Evolutionary conservation across 1,140 invertebrate genomes (phyloP), one percentile per base, ranked within the genome.

Genomic region (Drosophila hydei): DNA sequence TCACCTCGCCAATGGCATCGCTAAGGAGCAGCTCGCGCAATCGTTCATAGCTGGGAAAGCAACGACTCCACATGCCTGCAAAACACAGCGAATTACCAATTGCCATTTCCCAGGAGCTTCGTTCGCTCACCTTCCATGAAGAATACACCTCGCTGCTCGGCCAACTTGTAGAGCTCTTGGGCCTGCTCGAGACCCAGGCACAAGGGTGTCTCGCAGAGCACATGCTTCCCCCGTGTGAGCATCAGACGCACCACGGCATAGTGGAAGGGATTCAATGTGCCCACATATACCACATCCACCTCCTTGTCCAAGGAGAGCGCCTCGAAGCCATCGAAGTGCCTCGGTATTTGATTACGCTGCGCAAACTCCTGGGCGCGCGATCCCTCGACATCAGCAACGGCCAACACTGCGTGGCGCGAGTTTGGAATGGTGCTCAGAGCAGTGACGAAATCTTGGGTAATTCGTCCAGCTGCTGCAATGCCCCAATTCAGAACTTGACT

Each of bases 141-240:
- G 83, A 97, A 97, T 0, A 96, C 89, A 30, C 94, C 94, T 72
- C 94, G 94, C 19, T 92, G 91, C 67, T 93, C 93, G 0, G 96
- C 95, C 38, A 94, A 77, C 21, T 93, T 91, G 19, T 96, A 93
- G 4, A 96, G 85, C 59, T 94, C 92, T 70, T 93, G 93, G 0
- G 95, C 94, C 89, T 96, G 93, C 65, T 94, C 94, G 23, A 93
- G 79, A 61, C 94, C 96, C 92, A 97, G 92, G 21, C 94, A 94
- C 81, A 97, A 91, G 0, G 97, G 96, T 77, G 97, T 97, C 90
- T 98, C 97, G 89, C 96, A 96, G 4, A 98, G 89, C 12, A 97
- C 95, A 79, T 96, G 94, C 92, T 97, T 97, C 21, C 95, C 95
- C 71, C 94, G 92, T 51, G 95, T 93, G 56, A 97, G 90, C 93